These are phyloP conservation scores for Agelas oroides DNA, from an alignment of 37 sponge, comb jelly and placozoan genomes.

Conservation along the genomic window DNA sequence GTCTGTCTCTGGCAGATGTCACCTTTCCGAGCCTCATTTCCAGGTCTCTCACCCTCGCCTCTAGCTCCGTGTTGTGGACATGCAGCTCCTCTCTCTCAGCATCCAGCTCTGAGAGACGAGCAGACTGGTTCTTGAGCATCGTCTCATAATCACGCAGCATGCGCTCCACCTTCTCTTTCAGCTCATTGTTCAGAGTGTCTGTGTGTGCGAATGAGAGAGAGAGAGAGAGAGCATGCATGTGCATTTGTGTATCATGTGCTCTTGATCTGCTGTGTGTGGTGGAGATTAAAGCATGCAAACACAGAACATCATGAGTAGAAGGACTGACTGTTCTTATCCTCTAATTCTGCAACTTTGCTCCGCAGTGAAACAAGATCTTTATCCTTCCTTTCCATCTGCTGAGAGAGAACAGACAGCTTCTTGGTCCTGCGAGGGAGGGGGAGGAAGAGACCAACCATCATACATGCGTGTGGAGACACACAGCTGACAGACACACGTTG, in stretches of 20 bases:
- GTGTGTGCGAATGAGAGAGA: background rate
- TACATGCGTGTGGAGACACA: no score
- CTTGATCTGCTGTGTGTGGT: no score
- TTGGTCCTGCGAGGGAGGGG: background rate
- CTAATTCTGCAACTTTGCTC: background rate
- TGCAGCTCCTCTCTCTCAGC: background rate
- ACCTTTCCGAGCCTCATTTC: background rate
- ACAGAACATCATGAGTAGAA: no score
- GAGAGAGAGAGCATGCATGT: background rate
- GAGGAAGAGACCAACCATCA: no score
- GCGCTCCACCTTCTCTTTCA: background rate
- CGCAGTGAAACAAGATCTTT: background rate
- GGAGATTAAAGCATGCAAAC: no score
- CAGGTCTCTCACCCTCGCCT: background rate
- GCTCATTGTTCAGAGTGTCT: background rate
- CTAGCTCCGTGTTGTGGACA: constrained; percentile 15
- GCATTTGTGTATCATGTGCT: background rate
- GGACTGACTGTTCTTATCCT: constrained; percentile 9
- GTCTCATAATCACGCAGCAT: constrained; percentile 1
- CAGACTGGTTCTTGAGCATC: constrained; percentile 23
- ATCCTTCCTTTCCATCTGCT: background rate
- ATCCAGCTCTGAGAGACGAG: background rate
- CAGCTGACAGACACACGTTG: no score
- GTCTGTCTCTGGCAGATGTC: background rate
- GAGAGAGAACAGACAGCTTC: background rate